These are phyloP conservation scores for Hydropsyche betteni DNA, from an alignment of 2,888 invertebrate species.

Conservation along the genomic window DNA sequence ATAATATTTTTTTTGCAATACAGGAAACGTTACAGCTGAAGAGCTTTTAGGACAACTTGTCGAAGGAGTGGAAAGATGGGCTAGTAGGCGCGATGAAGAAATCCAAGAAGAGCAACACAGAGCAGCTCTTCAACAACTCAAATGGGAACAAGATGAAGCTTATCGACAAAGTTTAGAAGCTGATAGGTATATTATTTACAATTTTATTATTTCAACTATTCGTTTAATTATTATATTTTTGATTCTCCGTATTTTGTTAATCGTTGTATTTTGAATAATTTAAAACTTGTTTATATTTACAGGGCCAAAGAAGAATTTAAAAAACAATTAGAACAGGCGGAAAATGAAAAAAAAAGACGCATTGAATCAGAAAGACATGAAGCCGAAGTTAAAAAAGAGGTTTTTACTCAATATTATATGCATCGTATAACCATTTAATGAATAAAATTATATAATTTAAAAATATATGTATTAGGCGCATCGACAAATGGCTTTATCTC, in stretches of 20 bases:
- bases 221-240: neutral
- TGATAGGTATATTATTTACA: slow-evolving; percentile 70
- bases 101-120: slow-evolving; percentile 87
- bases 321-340: slow-evolving; percentile 77
- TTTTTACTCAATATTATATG: slow-evolving; percentile 55
- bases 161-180: slow-evolving; percentile 89
- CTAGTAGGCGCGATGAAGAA: slow-evolving; percentile 79
- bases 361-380: slow-evolving; percentile 79
- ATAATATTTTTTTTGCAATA: neutral
- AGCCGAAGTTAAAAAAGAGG: slow-evolving; percentile 80
- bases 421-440: neutral
- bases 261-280: neutral
- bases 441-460: slow-evolving; percentile 3
- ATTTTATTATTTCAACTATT: neutral
- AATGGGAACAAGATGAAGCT: slow-evolving; percentile 93
- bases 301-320: slow-evolving; percentile 90
- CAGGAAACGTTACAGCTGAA: slow-evolving; percentile 86
- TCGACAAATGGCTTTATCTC: slow-evolving; percentile 69
- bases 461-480: slow-evolving; percentile 58
- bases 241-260: too few relatives aligned
- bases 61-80: slow-evolving; percentile 87
- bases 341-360: slow-evolving; percentile 76
- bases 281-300: neutral
- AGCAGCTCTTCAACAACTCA: slow-evolving; percentile 87
- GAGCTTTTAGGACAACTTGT: slow-evolving; percentile 88